Base-by-base conservation (phyloP, 2,797 vertebrate genomes). In the Sebastes aleutianus region DNA sequence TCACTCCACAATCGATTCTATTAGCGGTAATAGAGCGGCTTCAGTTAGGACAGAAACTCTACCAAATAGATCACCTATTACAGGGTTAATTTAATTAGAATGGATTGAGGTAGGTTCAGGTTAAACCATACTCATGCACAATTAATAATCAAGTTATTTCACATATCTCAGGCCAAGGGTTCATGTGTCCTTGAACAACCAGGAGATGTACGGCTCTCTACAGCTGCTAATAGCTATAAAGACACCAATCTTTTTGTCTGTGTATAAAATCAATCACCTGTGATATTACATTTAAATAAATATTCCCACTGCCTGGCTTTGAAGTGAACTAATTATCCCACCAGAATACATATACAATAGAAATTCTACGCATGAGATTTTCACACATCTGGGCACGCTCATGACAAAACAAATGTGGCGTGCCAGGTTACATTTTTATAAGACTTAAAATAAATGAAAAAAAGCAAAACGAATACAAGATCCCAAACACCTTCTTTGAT, bases 401-500 rank as follows among this genome's bases (percentile, higher is more conserved):
- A 57, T 54, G 82, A 85, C 64, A 79, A 84, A 76, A 71, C 74
- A 83, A 91, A 83, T 63, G 83, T 85, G 82, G 76, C 63, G 66
- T 84, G 74, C 87, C 84, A 85, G 87, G 70, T 76, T 74, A 64
- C 68, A 70, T 79, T 90, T 88, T 87, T 78, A 82, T 65, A 76
- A 76, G 84, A 76, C 68, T 81, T 78, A 79, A 43, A 43, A 43
- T 43, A 14, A 43, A 43, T 43, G 39, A 59, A 76, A 77, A 76
- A 74, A 78, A 77, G 50, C 74, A 80, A 79, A 86, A 67, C 29
- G 24, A 86, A 84, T 36, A 67, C 61, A 86, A 86, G 88, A 87
- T 78, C 80, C 64, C 67, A 79, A 79, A 93, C 89, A 88, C 26
- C 70, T 86, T 90, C 92, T 95, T 93, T 93, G 91, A 95, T 94